These are phyloP conservation scores for Crambe crambe DNA, from an alignment of 37 sponge, comb jelly and placozoan genomes.

Conservation along the genomic window DNA sequence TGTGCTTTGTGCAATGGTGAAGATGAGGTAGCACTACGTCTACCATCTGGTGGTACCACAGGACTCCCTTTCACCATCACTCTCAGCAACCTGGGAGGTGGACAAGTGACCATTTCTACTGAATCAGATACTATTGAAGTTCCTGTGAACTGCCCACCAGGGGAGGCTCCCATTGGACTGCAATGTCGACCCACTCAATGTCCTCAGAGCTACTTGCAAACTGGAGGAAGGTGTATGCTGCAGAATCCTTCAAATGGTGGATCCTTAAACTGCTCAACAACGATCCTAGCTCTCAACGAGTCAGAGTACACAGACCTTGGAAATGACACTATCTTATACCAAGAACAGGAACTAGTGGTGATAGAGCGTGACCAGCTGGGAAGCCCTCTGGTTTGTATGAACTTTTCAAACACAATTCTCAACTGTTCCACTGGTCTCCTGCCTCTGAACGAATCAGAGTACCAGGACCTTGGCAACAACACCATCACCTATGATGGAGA, in stretches of 20 bases:
- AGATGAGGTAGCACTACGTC: neutral
- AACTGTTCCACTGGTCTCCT: too few relatives aligned
- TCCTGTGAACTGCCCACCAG: neutral
- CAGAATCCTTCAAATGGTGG: neutral
- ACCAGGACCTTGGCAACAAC: neutral
- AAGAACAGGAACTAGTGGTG: neutral
- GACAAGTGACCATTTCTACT: conserved; percentile 4
- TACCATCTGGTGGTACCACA: neutral
- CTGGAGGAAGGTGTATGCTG: neutral
- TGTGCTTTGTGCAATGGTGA: conserved; percentile 23
- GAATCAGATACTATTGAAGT: neutral
- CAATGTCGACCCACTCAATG: conserved; percentile 6
- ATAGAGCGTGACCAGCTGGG: neutral
- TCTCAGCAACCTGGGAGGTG: neutral
- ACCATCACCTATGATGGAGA: neutral
- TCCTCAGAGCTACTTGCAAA: neutral
- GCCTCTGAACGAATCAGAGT: conserved; percentile 1
- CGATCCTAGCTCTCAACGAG: conserved; percentile 13
- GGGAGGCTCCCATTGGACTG: too few relatives aligned
- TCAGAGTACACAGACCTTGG: conserved; percentile 8
- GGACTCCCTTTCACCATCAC: conserved; percentile 2
- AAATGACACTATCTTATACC: conserved; percentile 3
- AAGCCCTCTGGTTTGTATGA: conserved; percentile 1
- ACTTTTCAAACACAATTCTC: neutral
- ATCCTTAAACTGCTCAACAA: neutral